phyloP scores from a whole-genome alignment of 2,797 vertebrate species.

The Enteromius fasciolatus region DNA sequence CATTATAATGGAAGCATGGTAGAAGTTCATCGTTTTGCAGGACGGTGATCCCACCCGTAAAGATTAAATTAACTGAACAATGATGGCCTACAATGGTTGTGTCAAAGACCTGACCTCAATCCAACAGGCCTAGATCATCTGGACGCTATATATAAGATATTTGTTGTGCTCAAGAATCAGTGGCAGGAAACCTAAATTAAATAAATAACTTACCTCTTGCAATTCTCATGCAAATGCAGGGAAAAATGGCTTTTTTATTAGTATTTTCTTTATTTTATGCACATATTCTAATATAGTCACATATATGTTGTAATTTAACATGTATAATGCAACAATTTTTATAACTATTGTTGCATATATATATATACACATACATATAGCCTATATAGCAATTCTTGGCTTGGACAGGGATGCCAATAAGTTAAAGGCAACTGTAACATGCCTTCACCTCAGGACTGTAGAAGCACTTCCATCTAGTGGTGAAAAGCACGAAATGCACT shows the following conservation, averaged over 20 bases:
- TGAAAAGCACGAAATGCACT: not conserved
- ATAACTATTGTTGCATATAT: no score
- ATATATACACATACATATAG: no score
- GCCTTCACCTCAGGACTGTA: not conserved
- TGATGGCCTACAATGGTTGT: not conserved
- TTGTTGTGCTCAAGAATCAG: no score
- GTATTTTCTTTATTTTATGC: no score
- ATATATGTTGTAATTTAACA: not conserved
- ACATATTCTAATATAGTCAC: not conserved
- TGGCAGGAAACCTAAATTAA: not conserved
- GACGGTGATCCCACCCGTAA: conserved; percentile 4
- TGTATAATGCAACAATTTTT: not conserved
- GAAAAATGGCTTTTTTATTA: no score
- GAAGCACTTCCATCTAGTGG: conserved; percentile 54
- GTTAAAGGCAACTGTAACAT: not conserved
- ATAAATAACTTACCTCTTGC: not conserved
- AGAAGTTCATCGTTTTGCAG: conserved; percentile 11
- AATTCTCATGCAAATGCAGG: not conserved
- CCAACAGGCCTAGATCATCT: not conserved
- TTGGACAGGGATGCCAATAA: not conserved
- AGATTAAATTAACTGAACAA: conserved; percentile 7
- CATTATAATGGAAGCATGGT: not conserved
- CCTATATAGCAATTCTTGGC: not conserved
- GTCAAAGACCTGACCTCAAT: conserved; percentile 3
- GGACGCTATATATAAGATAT: not conserved